Percentiles rank a stretch among this genome's conserved stretches.
These are phyloP conservation scores for Pristionchus exspectatus DNA, from an alignment of 2,888 invertebrate species.

Conservation along the genomic window DNA sequence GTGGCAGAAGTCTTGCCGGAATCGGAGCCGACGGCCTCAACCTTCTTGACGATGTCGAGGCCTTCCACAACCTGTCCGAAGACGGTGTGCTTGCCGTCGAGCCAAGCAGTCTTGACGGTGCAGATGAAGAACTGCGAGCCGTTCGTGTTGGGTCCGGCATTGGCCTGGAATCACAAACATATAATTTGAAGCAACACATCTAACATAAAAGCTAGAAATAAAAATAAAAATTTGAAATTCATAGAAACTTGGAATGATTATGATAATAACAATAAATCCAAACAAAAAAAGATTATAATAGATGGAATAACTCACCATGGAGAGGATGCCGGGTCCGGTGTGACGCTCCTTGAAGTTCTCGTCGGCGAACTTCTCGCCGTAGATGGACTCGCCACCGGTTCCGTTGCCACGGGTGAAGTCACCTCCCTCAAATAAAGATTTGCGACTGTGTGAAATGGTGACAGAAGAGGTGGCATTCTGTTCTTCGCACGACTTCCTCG, in stretches of 20 bases:
- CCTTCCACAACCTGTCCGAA: conserved; percentile 69
- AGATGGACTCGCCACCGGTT: conserved; percentile 26
- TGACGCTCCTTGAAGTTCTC: conserved; percentile 20
- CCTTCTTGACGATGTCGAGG: conserved; percentile 73
- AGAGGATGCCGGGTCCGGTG: conserved; percentile 13
- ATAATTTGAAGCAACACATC: no score
- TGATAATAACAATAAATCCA: no score
- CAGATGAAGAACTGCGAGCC: conserved; percentile 77
- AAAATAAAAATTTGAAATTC: no score
- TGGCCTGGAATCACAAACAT: conserved; percentile 57
- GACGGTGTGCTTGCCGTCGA: conserved; percentile 74
- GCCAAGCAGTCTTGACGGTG: conserved; percentile 75
- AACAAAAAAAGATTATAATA: no score
- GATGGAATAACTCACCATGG: background rate
- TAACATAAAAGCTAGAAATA: no score
- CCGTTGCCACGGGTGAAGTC: background rate
- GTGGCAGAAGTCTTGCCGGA: conserved; percentile 83
- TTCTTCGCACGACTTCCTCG: background rate
- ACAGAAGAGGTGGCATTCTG: background rate
- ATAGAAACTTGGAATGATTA: no score
- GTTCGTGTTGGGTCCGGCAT: conserved; percentile 76
- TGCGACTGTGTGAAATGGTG: no score
- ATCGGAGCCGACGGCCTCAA: conserved; percentile 71
- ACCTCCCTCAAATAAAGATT: conserved; percentile 19
- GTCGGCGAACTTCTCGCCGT: background rate